These are phyloP conservation scores for Heliornis fulica DNA, from an alignment of 2,113 vertebrate genomes.

Conservation along the genomic window DNA sequence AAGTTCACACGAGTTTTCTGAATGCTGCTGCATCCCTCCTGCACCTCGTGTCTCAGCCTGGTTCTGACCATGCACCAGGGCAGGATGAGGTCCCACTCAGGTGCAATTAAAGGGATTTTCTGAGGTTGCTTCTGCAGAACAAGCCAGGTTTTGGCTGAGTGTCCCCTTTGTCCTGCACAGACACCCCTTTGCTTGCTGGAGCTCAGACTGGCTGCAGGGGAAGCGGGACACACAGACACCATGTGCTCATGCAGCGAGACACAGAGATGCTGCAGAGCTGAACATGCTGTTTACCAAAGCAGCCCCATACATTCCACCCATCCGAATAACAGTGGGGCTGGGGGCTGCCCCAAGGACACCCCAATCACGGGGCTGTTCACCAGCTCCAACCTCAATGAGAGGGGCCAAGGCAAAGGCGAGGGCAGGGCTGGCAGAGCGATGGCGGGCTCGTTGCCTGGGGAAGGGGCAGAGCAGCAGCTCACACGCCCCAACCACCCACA, in stretches of 20 bases:
- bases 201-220: not conserved
- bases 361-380: not conserved
- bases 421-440: not conserved
- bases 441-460: too few species aligned
- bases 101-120: not conserved
- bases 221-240: accelerated
- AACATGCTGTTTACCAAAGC: not conserved
- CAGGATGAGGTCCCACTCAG: not conserved
- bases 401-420: not conserved
- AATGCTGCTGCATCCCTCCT: accelerated
- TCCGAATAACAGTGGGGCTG: accelerated
- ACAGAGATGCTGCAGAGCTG: not conserved
- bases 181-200: not conserved
- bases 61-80: accelerated
- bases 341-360: not conserved
- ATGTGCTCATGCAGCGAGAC: accelerated
- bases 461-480: not conserved
- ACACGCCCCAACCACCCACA: not conserved
- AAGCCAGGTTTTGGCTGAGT: accelerated
- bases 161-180: not conserved
- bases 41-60: accelerated
- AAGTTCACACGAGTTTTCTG: not conserved
- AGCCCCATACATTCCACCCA: accelerated
- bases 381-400: accelerated
- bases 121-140: not conserved